Conservation (phyloP, 1,140 invertebrate genomes). For the Apis florea region DNA sequence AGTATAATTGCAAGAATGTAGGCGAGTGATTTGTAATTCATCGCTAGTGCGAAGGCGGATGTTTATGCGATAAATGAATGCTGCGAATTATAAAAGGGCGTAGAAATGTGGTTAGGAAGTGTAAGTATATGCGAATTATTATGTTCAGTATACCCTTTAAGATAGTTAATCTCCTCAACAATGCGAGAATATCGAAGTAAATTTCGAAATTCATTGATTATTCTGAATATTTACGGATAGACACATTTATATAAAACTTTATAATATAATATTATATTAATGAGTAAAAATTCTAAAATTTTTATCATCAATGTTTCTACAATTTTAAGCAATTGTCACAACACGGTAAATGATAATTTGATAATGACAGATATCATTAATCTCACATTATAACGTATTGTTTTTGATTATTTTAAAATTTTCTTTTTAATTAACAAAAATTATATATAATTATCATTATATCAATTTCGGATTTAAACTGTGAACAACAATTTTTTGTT, state of each 20-base stretch:
- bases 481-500: no score
- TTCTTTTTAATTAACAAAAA: no score
- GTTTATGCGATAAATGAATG: constrained; percentile 34
- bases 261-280: no score
- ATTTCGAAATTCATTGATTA: not conserved
- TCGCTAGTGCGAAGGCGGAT: constrained; percentile 15
- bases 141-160: not conserved
- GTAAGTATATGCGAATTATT: not conserved
- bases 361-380: no score
- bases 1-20: constrained; percentile 23
- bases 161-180: not conserved
- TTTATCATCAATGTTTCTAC: no score
- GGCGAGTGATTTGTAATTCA: constrained; percentile 30
- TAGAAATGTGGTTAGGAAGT: not conserved
- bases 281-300: no score
- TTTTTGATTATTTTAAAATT: no score
- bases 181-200: not conserved
- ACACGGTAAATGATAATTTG: no score
- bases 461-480: no score
- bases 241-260: not conserved
- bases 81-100: not conserved
- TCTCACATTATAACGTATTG: no score
- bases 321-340: no score
- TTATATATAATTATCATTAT: no score
- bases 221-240: not conserved